Conservation (phyloP, 2,113 vertebrate species). For the Meles meles region DNA sequence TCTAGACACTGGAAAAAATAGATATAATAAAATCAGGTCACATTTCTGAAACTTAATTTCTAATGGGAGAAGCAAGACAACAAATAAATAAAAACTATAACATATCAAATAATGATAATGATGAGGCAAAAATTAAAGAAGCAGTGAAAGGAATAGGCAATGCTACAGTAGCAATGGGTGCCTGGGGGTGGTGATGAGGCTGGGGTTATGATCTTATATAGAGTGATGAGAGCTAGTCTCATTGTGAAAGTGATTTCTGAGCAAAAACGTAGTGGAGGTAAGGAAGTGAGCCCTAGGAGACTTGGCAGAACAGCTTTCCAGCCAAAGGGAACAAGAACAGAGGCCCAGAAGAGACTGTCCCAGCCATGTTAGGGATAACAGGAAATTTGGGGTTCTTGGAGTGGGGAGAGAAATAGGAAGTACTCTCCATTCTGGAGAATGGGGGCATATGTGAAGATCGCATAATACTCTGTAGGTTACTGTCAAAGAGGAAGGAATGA, state of each 20-base stretch:
- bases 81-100: neutral
- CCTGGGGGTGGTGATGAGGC: rapidly evolving
- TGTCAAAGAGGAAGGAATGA: neutral
- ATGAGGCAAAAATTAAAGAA: neutral
- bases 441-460: neutral
- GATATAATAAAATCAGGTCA: neutral
- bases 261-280: neutral
- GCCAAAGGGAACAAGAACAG: neutral
- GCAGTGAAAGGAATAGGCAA: neutral
- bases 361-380: neutral
- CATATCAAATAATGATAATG: neutral
- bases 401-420: neutral
- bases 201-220: neutral
- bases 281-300: neutral
- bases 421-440: neutral
- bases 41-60: neutral
- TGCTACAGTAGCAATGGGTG: neutral
- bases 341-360: neutral
- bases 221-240: rapidly evolving
- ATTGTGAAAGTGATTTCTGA: neutral
- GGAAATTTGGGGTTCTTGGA: neutral
- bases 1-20: neutral
- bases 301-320: neutral
- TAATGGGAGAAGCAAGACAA: neutral
- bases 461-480: neutral